phyloP scores from a whole-genome alignment of 2,113 vertebrate species.

The Oryctolagus cuniculus region mOryCun1.1 NC_091445.1:27697501-27698000 shows the following conservation, averaged over 20 bases:
- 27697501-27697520: background rate
- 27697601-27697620: background rate
- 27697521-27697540: background rate
- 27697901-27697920: background rate
- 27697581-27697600: background rate
- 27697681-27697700: background rate
- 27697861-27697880: background rate
- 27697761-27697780: background rate
- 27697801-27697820: background rate
- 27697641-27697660: accelerated
- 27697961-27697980: background rate
- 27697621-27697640: background rate
- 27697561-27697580: background rate
- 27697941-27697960: background rate
- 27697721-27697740: background rate
- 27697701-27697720: background rate
- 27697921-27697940: background rate
- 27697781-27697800: background rate
- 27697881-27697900: background rate
- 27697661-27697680: background rate
- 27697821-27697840: background rate
- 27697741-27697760: background rate
- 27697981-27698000: background rate
- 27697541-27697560: background rate
- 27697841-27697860: background rate